Base-by-base conservation (phyloP, 2,113 vertebrate species). In the Pao palembangensis region DNA sequence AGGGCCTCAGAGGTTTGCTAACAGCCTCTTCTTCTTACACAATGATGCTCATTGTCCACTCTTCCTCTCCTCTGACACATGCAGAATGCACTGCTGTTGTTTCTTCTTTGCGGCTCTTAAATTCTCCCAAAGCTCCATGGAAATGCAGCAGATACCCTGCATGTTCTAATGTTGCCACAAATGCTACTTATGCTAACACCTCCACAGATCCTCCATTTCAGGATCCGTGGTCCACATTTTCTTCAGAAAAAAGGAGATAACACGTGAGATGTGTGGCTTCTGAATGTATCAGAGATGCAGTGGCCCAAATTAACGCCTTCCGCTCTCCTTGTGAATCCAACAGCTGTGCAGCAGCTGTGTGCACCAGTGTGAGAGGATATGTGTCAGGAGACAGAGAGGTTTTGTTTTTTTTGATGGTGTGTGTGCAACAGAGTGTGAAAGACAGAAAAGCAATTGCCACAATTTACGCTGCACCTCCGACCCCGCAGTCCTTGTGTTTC, bases 341-440 rank as follows among this genome's bases (percentile, higher is more conserved):
- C 86, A 86, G 86, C 86, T 88, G 84, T 82, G 72, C 43, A 58
- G 68, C 87, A 85, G 84, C 83, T 85, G 87, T 83, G 77, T 58
- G 63, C 8, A 4, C 42, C 67, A 68, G 74, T 69, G 78, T 78
- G 81, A 85, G 79, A 85, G 73, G 81, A 56, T 57, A 61, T 76
- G 69, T 76, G 60, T 78, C 55, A 66, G 53, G 63, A 65, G 81
- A 71, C 46, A 12, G 19, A 51, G 54, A 25, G 73, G 60, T 58
- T 67, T 65, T 67, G 78, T 64, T 55, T 53, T 31, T 68, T 58
- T 54, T 49, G 47, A 18, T n/a, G 5, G 42, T 60, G 51, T 67
- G 68, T 48, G 64, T 48, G 64, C 69, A 61, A 56, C 19, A 46
- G 17, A 25, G 41, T 63, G 64, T 61, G 60, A 64, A 55, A 72